Conservation (phyloP, 2,113 vertebrate genomes). For the Xenotilapia longispinis region DNA sequence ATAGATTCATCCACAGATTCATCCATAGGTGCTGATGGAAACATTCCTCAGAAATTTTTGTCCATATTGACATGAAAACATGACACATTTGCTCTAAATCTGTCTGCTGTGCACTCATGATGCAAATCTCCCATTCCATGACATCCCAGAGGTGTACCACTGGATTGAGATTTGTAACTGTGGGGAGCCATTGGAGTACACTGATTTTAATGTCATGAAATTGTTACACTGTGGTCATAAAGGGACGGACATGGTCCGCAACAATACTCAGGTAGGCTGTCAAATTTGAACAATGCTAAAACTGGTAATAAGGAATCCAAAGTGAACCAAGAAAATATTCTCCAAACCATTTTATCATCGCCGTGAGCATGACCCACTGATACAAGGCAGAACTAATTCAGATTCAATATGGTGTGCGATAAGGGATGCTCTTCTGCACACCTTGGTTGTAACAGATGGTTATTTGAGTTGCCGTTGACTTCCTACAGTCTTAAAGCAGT, state of each 20-base stretch:
- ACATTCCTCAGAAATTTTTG: not conserved
- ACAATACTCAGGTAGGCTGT: not conserved
- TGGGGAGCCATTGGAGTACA: not conserved
- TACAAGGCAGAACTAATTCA: not conserved
- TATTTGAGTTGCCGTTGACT: not conserved
- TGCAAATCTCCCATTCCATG: not conserved
- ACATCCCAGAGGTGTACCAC: not conserved
- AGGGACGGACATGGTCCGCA: not conserved
- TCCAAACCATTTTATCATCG: not conserved
- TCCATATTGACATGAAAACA: not conserved
- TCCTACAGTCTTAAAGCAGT: not conserved
- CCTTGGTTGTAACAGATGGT: not conserved
- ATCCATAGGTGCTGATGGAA: not conserved
- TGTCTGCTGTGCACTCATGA: not conserved
- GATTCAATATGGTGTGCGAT: accelerated
- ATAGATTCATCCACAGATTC: not conserved
- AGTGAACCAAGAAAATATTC: not conserved
- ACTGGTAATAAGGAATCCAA: not conserved
- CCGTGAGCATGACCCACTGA: not conserved
- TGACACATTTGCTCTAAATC: not conserved
- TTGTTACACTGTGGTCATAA: not conserved
- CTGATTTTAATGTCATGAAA: not conserved
- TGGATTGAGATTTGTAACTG: not conserved
- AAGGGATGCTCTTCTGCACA: not conserved
- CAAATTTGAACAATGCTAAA: not conserved